Percentiles rank a stretch among this genome's conserved stretches.
phyloP scores from a whole-genome alignment of 1,140 invertebrate species.

The Pachyrhynchus sulphureomaculatus region DNA sequence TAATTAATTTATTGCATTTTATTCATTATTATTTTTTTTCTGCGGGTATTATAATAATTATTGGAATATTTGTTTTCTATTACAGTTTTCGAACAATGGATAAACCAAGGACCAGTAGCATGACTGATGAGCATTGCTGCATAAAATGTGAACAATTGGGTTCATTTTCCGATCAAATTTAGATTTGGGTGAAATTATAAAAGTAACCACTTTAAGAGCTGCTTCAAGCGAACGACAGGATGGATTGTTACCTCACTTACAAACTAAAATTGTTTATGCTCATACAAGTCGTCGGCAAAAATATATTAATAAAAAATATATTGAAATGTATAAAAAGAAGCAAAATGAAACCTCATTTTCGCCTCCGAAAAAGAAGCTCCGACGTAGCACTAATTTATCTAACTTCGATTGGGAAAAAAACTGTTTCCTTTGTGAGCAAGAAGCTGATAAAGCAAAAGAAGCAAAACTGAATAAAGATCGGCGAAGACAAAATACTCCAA shows the following conservation, averaged over 20 bases:
- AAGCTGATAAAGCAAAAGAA: constrained; percentile 13
- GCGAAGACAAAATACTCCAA: constrained; percentile 10
- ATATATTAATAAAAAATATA: constrained; percentile 15
- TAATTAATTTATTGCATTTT: too few species aligned
- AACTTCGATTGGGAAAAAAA: constrained; percentile 9
- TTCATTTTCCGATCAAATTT: constrained; percentile 9
- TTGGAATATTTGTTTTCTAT: neutral
- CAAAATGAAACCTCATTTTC: too few species aligned
- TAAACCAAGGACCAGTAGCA: neutral
- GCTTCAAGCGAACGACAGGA: constrained; percentile 13
- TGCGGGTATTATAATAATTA: too few species aligned
- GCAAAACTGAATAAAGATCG: constrained; percentile 17
- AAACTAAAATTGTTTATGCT: constrained; percentile 13
- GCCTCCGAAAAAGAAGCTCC: neutral
- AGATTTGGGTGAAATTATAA: constrained; percentile 12
- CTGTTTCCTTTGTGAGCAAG: constrained; percentile 12
- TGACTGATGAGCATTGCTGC: constrained; percentile 5
- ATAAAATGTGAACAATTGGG: constrained; percentile 12
- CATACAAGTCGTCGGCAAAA: constrained; percentile 11
- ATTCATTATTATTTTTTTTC: too few species aligned
- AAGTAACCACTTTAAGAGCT: constrained; percentile 6
- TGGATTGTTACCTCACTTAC: constrained; percentile 8
- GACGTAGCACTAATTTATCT: neutral
- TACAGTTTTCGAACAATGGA: constrained; percentile 9
- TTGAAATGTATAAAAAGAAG: neutral